Evolutionary conservation across 1,140 invertebrate genomes (phyloP), one percentile per base, ranked within the genome.

Genomic region (Odontomachus brunneus): DNA sequence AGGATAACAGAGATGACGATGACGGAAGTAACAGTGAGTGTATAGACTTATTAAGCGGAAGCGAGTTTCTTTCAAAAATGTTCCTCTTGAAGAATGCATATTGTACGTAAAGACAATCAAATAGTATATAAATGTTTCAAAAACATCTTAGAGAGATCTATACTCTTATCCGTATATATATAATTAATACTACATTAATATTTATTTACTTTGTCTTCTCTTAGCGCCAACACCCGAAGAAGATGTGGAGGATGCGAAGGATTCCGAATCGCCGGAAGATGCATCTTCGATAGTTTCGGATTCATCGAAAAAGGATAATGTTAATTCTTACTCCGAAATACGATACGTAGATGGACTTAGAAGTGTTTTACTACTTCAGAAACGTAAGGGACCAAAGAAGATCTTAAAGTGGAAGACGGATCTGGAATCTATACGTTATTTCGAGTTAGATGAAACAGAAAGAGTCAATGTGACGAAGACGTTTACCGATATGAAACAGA

Each of bases 361-460:
- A 93, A 96, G 97, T 89, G 96, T 96, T 55, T 93, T 97, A 11
- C 94, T 96, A 59, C 94, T 96, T 83, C 95, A 97, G 81, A 96
- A 96, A 89, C 94, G 95, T 84, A 96, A 96, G 91, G 96, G 96
- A 2, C 96, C 96, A 0, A 98, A 98, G 89, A 98, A 98, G 92
- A 95, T 95, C 85, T 96, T 99, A 2, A 96, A 95, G 78, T 99
- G 98, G 98, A 97, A 97, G 89, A 95, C 95, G 11, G 96, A 98
- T 69, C 94, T 99, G 19, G 96, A 97, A 89, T 96, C 97, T 84
- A 95, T 98, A 57, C 96, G 96, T 87, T 98, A 97, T 90, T 99
- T 99, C 93, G 98, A 99, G 92, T 92, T 99, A 57, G 98, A 99
- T 94, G 98, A 99, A 94, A 98, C 97, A 3, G 98, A 99, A 94